A percentile compares a stretch with the other conserved stretches of the same genome.
Conservation (phyloP, 2,888 invertebrate species). For the Seira musarum region DNA sequence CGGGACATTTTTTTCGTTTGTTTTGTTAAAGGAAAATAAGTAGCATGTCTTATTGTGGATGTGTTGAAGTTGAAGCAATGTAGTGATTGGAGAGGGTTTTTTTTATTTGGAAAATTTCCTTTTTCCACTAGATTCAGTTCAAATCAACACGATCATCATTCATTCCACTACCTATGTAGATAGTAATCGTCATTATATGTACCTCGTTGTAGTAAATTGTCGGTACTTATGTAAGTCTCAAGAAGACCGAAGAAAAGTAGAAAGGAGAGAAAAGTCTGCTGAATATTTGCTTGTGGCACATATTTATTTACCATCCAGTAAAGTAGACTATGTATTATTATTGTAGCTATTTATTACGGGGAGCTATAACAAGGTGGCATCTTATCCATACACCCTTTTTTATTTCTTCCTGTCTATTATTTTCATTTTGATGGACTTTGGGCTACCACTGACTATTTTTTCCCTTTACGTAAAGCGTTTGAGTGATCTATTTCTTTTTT, state of each 20-base stretch:
- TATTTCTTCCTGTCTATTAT: background rate
- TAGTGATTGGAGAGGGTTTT: background rate
- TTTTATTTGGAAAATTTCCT: background rate
- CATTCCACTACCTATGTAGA: background rate
- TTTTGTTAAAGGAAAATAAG: conserved; percentile 5
- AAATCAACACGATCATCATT: conserved; percentile 19
- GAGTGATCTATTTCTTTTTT: conserved; percentile 16
- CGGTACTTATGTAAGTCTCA: background rate
- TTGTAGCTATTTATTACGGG: background rate
- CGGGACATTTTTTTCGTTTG: conserved; percentile 16
- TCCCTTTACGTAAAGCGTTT: background rate
- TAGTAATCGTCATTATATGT: background rate
- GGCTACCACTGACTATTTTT: conserved; percentile 14
- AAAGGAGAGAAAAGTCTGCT: background rate
- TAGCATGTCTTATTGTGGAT: background rate
- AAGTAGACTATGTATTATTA: background rate
- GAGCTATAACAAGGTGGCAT: background rate
- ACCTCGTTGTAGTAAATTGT: background rate
- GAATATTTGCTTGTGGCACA: no score
- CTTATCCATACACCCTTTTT: background rate
- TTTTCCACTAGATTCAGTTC: background rate
- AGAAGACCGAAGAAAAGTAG: background rate
- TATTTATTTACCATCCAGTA: background rate
- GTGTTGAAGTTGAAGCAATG: conserved; percentile 3
- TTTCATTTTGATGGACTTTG: conserved; percentile 18